Base-by-base conservation (phyloP, 2,888 invertebrate genomes). In the Lamproptera curius region DNA sequence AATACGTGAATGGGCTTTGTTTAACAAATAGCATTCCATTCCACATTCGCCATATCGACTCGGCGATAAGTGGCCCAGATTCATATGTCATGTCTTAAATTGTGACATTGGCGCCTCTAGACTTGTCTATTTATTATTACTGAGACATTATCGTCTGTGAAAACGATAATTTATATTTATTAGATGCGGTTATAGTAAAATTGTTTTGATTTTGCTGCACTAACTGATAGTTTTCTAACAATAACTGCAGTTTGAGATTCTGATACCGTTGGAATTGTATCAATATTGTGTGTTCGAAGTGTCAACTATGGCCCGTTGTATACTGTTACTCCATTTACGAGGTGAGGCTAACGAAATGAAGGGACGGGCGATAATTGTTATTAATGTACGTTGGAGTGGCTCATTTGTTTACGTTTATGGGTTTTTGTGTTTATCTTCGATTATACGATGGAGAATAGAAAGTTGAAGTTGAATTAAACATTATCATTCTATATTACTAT, bases 1-100 rank as follows among this genome's bases (percentile, higher is more conserved):
- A 72, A 70, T 65, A 76, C 76, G 35, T 11, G 39, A 80, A 82
- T 77, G 59, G 75, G 53, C 73, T 73, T 82, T 80, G 76, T 77
- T 68, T 75, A 68, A 63, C 56, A 61, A 59, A 52, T 64, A 67
- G 67, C 65, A 28, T 43, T 28, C 28, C 15, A 40, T n/a, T n/a
- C n/a, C 13, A 26, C 38, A 31, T 10, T 14, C 8, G 23, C 17
- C 10, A 42, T 23, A 26, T 43, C 16, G 28, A 31, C 17, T 14
- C 20, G 16, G 20, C 1, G 23, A 26, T 36, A 28, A 16, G 14
- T 37, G 37, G 31, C 20, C 16, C 38, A n/a, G 33, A 42, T 38
- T 47, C 23, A 42, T 34, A 13, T 37, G 37, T 47, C 47, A 47
- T 31, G 36, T 41, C 14, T 36, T 2, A n/a, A 10, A 26, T 36